Conservation (phyloP, 1,140 invertebrate genomes). For the Drosophila dunni region DNA sequence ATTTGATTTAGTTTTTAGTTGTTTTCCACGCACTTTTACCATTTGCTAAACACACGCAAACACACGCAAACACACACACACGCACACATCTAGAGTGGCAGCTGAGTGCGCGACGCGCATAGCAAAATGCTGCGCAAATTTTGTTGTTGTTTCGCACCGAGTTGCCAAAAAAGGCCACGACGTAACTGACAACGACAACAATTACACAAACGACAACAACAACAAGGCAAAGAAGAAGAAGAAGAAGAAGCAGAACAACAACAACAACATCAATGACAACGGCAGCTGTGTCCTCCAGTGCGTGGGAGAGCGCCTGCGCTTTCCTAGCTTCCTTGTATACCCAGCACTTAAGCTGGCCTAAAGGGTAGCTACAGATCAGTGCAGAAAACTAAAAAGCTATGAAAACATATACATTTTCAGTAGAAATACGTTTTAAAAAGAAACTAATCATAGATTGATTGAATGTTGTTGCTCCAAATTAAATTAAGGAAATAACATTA, state of each 20-base stretch:
- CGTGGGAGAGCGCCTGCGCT: constrained; percentile 50
- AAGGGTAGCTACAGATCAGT: background rate
- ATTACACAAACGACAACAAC: constrained; percentile 7
- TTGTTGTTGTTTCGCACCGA: constrained; percentile 28
- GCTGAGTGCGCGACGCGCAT: constrained; percentile 48
- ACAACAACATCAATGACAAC: constrained; percentile 10
- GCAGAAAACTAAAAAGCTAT: too few species aligned
- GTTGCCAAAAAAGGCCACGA: constrained; percentile 49
- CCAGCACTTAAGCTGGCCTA: background rate
- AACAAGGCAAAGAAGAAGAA: constrained; percentile 10
- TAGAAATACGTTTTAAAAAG: too few species aligned
- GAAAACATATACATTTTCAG: too few species aligned
- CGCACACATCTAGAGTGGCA: constrained; percentile 25
- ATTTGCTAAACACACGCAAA: constrained; percentile 27
- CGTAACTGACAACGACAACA: constrained; percentile 11
- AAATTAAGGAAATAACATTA: too few species aligned
- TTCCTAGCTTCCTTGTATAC: constrained; percentile 35
- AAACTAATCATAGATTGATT: too few species aligned
- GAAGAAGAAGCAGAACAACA: constrained; percentile 19
- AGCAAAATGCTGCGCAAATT: constrained; percentile 55
- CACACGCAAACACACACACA: constrained; percentile 13
- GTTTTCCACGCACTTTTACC: constrained; percentile 45
- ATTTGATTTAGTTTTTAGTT: constrained; percentile 54
- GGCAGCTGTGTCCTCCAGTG: constrained; percentile 35
- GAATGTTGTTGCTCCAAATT: too few species aligned